Percentiles rank a stretch among this genome's conserved stretches.
Conservation (phyloP, 2,113 vertebrate species). For the Oenanthe melanoleuca region DNA sequence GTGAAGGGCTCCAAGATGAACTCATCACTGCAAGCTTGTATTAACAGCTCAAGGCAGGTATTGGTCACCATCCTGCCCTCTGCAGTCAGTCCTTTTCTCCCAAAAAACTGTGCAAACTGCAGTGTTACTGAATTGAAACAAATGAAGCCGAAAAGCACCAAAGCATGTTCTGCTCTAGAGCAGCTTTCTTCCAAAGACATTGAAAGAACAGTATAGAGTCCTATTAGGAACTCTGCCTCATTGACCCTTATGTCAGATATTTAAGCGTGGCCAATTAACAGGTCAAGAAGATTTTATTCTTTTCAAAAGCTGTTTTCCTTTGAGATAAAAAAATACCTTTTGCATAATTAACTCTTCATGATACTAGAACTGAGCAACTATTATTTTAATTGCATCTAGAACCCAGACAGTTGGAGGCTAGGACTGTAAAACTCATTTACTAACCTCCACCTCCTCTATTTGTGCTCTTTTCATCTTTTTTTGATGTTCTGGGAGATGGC, state of each 20-base stretch:
- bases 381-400: background rate
- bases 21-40: background rate
- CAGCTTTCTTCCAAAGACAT: constrained; percentile 3
- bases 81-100: background rate
- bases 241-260: background rate
- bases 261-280: background rate
- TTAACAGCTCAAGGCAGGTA: constrained; percentile 28
- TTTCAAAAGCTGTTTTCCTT: background rate
- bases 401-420: background rate
- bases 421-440: background rate
- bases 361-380: background rate
- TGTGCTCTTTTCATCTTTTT: background rate
- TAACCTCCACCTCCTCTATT: background rate
- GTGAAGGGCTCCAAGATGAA: constrained; percentile 12
- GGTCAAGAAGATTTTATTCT: background rate
- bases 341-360: background rate
- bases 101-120: background rate
- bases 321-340: background rate
- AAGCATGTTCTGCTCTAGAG: constrained; percentile 5
- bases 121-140: constrained; percentile 47
- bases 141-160: constrained; percentile 23
- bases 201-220: background rate
- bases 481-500: background rate
- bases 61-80: background rate
- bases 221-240: background rate